These are phyloP conservation scores for Speoplatyrhinus poulsoni DNA, from an alignment of 2,113 vertebrate species.

Conservation along the genomic window DNA sequence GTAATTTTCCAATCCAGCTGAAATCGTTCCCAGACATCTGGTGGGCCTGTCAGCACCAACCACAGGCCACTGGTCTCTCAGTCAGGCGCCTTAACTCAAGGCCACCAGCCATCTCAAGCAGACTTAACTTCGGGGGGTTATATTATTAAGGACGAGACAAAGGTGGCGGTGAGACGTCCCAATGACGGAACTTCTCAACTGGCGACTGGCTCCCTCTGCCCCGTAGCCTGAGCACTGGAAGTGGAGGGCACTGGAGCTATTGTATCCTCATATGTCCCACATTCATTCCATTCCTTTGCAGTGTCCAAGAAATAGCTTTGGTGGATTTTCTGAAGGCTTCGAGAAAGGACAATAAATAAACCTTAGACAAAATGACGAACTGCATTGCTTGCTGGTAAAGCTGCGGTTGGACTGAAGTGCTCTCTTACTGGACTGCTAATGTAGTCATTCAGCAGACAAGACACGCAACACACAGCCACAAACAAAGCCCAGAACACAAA, in stretches of 20 bases:
- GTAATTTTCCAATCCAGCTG: slow-evolving; percentile 46
- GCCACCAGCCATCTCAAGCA: slow-evolving; percentile 46
- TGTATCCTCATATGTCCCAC: not conserved
- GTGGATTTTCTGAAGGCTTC: not conserved
- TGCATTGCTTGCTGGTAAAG: slow-evolving; percentile 56
- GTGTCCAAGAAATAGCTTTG: not conserved
- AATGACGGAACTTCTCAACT: slow-evolving; percentile 23
- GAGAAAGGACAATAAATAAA: slow-evolving; percentile 1
- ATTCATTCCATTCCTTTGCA: not conserved
- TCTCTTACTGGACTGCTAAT: slow-evolving; percentile 46
- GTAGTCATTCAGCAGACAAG: slow-evolving; percentile 42
- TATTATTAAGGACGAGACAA: slow-evolving; percentile 54
- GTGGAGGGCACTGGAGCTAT: not conserved
- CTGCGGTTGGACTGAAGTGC: slow-evolving; percentile 53
- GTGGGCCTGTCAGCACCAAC: slow-evolving; percentile 51
- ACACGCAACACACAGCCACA: no score
- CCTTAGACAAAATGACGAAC: slow-evolving; percentile 20
- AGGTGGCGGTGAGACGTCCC: slow-evolving; percentile 5
- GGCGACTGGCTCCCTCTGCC: slow-evolving; percentile 1
- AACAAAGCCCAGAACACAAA: not conserved
- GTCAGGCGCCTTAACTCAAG: slow-evolving; percentile 55
- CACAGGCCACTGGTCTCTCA: slow-evolving; percentile 55
- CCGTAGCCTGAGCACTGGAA: not conserved
- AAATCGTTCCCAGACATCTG: slow-evolving; percentile 41
- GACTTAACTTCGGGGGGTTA: slow-evolving; percentile 23